Base-by-base conservation (phyloP, 2,797 vertebrate species). In the Adelosebastes latens region DNA sequence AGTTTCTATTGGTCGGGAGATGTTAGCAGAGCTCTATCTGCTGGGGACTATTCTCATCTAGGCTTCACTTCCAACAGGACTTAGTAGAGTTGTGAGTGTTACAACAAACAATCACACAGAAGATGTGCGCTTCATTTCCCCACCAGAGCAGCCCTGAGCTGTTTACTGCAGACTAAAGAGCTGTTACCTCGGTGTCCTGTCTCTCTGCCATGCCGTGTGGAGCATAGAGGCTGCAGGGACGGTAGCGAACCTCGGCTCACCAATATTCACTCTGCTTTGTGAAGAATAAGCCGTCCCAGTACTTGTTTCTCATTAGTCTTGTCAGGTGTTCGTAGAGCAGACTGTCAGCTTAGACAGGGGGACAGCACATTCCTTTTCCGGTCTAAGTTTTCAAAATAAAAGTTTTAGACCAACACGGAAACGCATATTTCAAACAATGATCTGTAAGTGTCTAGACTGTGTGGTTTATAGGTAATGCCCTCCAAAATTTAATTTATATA, bases 131-230 rank as follows among this genome's bases (percentile, higher is more conserved):
- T 36, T 53, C 1, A 55, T 20, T 61, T 4, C 14, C 4, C 3
- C 14, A 39, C 8, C 24, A 11, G 2, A 4, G 5, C 49, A 75
- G 2, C 27, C 2, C 22, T 31, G 34, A 4, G 32, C 16, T 18
- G 32, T 1, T 62, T 12, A 2, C 1, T 10, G 11, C 13, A 13
- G 7, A 29, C 6, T 22, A 32, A 56, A 66, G 42, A 46, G 25
- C 2, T 3, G 4, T 89, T 87, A 96, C 96, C 94, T 96, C 95
- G 86, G 85, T 91, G 83, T 96, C 95, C 88, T 91, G 93, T 94
- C 93, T 94, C 85, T 96, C 96, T 84, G 95, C 93, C 96, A 96
- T 96, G 81, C 92, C 93, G 68, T 53, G 82, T 72, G 9, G 56
- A 60, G 73, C 95, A 95, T 95, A 75, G 22, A 75, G 64, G 29